These are phyloP conservation scores for Stomatorhinus ivindoensis DNA, from an alignment of 2,113 vertebrate species.

Conservation along the genomic window DNA sequence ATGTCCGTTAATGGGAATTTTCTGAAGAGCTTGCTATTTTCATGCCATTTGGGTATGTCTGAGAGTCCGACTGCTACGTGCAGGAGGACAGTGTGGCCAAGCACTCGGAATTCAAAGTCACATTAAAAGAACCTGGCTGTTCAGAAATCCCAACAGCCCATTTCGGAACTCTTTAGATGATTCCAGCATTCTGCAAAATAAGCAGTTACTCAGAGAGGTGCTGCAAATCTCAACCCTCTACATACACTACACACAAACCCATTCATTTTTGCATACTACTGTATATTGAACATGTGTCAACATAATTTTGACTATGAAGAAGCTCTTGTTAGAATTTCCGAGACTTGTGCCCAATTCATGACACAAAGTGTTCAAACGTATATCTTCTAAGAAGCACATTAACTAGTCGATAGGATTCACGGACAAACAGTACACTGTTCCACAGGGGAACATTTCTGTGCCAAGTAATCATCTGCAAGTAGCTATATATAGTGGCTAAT, in stretches of 20 bases:
- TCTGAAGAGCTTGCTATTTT: conserved; percentile 8
- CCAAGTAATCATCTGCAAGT: not conserved
- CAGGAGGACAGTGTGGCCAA: not conserved
- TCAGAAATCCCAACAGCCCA: not conserved
- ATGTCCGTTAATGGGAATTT: conserved; percentile 11
- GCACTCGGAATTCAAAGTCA: not conserved
- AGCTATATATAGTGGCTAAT: not conserved
- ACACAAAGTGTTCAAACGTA: not conserved
- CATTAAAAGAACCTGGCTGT: not conserved
- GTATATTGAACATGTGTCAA: not conserved
- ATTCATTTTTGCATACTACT: not conserved
- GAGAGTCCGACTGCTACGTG: not conserved
- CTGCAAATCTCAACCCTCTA: not conserved
- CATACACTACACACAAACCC: not conserved
- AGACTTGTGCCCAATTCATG: not conserved
- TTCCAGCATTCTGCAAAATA: not conserved
- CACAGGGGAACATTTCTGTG: not conserved
- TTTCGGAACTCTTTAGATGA: not conserved
- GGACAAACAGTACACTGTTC: not conserved
- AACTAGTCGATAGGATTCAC: conserved; percentile 13
- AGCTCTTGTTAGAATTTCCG: not conserved
- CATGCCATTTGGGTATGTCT: not conserved
- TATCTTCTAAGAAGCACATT: not conserved
- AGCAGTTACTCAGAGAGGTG: conserved; percentile 7
- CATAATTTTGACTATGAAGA: not conserved